Evolutionary conservation across 2,113 vertebrate species (phyloP).

Genomic region (Psittacula cyanocephala): DNA sequence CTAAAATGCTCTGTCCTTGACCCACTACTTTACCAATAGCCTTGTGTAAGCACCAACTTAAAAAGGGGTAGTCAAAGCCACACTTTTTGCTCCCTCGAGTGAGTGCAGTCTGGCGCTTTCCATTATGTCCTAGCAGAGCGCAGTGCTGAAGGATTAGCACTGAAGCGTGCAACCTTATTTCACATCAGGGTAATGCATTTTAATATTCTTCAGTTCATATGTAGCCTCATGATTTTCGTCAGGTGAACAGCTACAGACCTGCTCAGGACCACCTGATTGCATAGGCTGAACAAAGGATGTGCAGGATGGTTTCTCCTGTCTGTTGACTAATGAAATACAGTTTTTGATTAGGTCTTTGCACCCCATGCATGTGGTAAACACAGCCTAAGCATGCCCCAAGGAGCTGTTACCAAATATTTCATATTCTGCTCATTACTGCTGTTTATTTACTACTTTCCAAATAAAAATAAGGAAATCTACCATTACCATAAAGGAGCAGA

Average conservation of each 20-base stretch:
- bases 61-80: not conserved
- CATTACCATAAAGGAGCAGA: not conserved
- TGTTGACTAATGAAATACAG: not conserved
- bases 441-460: constrained; percentile 53
- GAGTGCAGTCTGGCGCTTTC: not conserved
- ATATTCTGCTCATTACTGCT: constrained; percentile 37
- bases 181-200: not conserved
- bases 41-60: not conserved
- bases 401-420: constrained; percentile 29
- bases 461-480: constrained; percentile 25
- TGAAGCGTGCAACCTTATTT: not conserved
- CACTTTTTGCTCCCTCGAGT: not conserved
- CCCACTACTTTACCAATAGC: not conserved
- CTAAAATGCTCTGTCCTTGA: not conserved
- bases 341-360: constrained; percentile 16
- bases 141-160: not conserved
- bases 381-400: constrained; percentile 8
- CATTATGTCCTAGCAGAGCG: not conserved
- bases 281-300: not conserved
- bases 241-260: not conserved
- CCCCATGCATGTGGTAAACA: not conserved
- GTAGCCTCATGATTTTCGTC: not conserved
- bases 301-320: not conserved
- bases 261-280: not conserved
- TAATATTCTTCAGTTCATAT: not conserved